Evolutionary conservation across 2,888 invertebrate genomes (phyloP), one percentile per base, ranked within the genome.

Genomic region (Pasiphila rectangulata): DNA sequence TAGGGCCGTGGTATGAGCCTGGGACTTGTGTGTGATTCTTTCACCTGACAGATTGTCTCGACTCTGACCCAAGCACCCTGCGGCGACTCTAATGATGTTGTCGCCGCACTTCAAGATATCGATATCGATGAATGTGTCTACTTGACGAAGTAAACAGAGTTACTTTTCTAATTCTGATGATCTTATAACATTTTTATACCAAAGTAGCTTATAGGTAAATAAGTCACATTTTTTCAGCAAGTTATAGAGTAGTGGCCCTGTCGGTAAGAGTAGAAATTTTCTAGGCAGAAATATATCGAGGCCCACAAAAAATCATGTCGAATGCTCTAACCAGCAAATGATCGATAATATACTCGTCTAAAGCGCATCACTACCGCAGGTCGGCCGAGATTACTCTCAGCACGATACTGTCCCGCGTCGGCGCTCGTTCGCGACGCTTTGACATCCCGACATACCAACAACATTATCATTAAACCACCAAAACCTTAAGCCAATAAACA

Each of bases 1-100:
- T 88, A 86, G 84, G 83, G 67, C 78, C 72, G 76, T 77, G 79
- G 74, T 69, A 69, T 67, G 71, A 72, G 82, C 71, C 65, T 66
- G 67, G 70, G 63, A 70, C 72, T 81, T 81, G 79, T 86, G 85
- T 86, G 86, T 86, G 87, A 87, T 87, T 85, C 85, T 81, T 79
- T 80, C 76, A 75, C 83, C 82, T 88, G 88, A 88, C 88, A 87
- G 87, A 88, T 88, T 87, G 88, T 87, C 87, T 84, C 86, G 79
- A 69, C 81, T 83, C 75, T 84, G 84, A 83, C 85, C 85, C 70
- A 71, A 80, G 84, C 84, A 71, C 84, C 87, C 87, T 83, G 83
- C 66, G 67, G 87, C 67, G 87, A 73, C 74, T 66, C 69, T 83
- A 78, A 83, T 83, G 83, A 80, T 75, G 84, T 70, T 73, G 75